Evolutionary conservation across 1,140 invertebrate genomes (phyloP).

Genomic region (Lordiphosa clarofinis): DNA sequence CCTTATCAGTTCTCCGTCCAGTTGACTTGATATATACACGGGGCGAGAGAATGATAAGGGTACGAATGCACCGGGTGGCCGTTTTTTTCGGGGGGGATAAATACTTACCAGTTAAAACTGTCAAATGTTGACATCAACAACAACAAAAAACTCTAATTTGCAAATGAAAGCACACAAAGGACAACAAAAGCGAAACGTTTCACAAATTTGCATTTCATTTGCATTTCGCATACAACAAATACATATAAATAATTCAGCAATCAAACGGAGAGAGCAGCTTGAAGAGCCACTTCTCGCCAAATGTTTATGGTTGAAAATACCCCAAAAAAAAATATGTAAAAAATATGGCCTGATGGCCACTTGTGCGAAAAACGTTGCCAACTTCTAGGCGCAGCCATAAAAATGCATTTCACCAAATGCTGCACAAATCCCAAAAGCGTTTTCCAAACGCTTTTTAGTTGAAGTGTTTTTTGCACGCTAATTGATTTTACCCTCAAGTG

Average conservation of each 20-base stretch:
- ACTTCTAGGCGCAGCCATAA: conserved; percentile 22
- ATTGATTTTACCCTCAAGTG: conserved; percentile 50
- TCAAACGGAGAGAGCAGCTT: conserved; percentile 15
- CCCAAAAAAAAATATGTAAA: neutral
- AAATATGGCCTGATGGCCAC: neutral
- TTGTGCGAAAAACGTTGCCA: conserved; percentile 33
- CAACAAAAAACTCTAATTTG: conserved; percentile 49
- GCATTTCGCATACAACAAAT: conserved; percentile 4
- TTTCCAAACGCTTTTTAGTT: conserved; percentile 50
- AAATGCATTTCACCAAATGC: conserved; percentile 17
- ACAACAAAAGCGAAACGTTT: conserved; percentile 20
- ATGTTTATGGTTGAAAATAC: conserved; percentile 3
- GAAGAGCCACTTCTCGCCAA: conserved; percentile 17
- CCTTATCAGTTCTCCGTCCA: conserved; percentile 90
- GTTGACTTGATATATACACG: conserved; percentile 83
- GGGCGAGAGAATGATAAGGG: conserved; percentile 88
- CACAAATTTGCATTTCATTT: conserved; percentile 34
- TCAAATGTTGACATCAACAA: conserved; percentile 22
- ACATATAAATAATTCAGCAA: conserved; percentile 69
- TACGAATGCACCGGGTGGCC: conserved; percentile 76
- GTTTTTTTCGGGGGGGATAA: too few species aligned
- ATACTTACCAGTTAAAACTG: conserved; percentile 1
- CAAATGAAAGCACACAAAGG: conserved; percentile 57
- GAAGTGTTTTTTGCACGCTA: conserved; percentile 47
- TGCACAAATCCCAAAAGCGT: conserved; percentile 29